Conservation (phyloP, 2,113 vertebrate species). For the Thalassoma bifasciatum region DNA sequence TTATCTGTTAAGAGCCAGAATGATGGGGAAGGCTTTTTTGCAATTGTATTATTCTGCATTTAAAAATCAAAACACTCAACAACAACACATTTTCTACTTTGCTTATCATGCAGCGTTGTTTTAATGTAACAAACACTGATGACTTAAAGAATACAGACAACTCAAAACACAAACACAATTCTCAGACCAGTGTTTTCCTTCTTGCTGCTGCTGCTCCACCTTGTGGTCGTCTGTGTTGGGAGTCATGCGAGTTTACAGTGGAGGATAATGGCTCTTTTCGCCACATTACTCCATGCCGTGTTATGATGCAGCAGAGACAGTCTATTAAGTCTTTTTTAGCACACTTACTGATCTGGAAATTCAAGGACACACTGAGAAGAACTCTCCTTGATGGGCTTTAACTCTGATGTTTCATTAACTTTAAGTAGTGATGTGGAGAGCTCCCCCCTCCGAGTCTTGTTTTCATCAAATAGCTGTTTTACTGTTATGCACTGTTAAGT, state of each 20-base stretch:
- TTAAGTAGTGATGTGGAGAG: constrained; percentile 32
- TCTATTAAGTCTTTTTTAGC: constrained; percentile 3
- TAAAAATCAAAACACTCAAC: constrained; percentile 5
- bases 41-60: constrained; percentile 9
- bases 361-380: constrained; percentile 29
- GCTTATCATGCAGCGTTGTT: background rate
- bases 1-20: constrained; percentile 4
- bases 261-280: constrained; percentile 5
- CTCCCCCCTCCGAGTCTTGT: constrained; percentile 18
- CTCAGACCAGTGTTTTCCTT: background rate
- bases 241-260: background rate
- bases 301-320: constrained; percentile 7
- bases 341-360: constrained; percentile 20
- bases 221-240: constrained; percentile 48
- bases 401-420: constrained; percentile 47
- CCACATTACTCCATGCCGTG: constrained; percentile 26
- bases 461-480: constrained; percentile 41
- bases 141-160: background rate
- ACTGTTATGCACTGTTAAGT: constrained; percentile 26
- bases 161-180: background rate
- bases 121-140: background rate
- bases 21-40: constrained; percentile 1
- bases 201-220: constrained; percentile 61
- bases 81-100: background rate
- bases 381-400: constrained; percentile 26